Evolutionary conservation across 2,113 vertebrate genomes (phyloP).

Genomic region (Diglossa brunneiventris): DNA sequence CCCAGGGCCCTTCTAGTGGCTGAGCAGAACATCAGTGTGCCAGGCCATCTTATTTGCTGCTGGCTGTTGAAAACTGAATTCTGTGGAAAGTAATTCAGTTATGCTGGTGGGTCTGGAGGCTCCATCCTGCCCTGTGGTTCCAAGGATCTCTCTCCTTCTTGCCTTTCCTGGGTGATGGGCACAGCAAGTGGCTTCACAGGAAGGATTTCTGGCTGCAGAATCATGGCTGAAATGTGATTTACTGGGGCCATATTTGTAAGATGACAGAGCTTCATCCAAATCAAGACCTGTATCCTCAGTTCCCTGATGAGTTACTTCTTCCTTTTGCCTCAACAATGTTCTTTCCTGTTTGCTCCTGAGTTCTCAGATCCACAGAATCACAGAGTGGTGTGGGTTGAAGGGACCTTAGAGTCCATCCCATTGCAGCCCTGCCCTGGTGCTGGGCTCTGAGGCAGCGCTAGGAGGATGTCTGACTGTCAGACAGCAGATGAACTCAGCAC

Average conservation of each 20-base stretch:
- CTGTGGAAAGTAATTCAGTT: neutral
- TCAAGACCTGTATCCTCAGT: neutral
- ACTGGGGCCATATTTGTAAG: neutral
- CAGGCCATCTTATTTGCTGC: neutral
- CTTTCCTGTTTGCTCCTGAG: neutral
- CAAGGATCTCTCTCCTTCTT: neutral
- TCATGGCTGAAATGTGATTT: neutral
- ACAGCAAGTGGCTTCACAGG: neutral
- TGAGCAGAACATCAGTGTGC: neutral
- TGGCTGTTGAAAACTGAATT: neutral
- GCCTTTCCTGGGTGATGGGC: neutral
- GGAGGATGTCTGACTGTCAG: neutral
- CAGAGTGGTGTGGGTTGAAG: neutral
- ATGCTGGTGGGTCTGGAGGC: neutral
- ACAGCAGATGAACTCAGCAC: neutral
- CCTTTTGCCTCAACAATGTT: neutral
- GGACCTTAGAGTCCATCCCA: fast-evolving
- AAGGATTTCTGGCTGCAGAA: neutral
- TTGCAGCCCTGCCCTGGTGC: neutral
- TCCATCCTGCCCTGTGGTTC: neutral
- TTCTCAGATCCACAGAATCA: neutral
- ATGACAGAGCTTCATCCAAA: neutral
- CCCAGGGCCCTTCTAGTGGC: neutral
- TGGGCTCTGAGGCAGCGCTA: neutral
- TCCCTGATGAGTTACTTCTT: neutral